Percentiles rank a stretch among this genome's conserved stretches.
Evolutionary conservation across 2,888 invertebrate species (phyloP).

Genomic region (Elegia similella): DNA sequence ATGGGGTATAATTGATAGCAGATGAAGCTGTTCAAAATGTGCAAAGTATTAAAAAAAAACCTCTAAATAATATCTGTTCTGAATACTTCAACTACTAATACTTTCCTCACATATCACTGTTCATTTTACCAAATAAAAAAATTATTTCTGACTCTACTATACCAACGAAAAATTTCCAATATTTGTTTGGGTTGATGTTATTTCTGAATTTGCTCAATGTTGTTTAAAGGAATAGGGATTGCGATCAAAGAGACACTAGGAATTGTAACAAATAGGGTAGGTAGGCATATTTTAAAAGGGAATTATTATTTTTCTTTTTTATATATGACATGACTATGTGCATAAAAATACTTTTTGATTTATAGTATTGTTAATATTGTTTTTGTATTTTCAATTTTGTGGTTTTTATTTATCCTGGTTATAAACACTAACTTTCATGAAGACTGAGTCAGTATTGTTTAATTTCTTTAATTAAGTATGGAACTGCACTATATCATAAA

Average conservation of each 20-base stretch:
- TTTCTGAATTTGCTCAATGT: slow-evolving; percentile 63
- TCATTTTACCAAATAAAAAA: slow-evolving; percentile 23
- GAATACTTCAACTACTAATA: not conserved
- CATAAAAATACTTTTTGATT: slow-evolving; percentile 25
- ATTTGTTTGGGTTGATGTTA: slow-evolving; percentile 18
- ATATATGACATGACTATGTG: slow-evolving; percentile 29
- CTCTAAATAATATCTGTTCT: not conserved
- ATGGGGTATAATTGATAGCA: not conserved
- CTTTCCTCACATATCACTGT: slow-evolving; percentile 21
- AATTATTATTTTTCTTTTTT: slow-evolving; percentile 35
- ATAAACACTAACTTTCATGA: slow-evolving; percentile 23
- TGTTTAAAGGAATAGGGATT: slow-evolving; percentile 41
- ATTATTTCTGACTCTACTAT: not conserved
- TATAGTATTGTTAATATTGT: not conserved
- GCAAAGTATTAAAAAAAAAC: not conserved
- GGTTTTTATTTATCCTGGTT: slow-evolving; percentile 8
- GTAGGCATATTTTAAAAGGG: slow-evolving; percentile 30
- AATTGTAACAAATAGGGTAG: slow-evolving; percentile 45
- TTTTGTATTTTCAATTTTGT: not conserved
- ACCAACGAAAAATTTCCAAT: not conserved
- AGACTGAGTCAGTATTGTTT: slow-evolving; percentile 31
- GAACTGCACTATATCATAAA: not conserved
- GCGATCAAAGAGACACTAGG: slow-evolving; percentile 39
- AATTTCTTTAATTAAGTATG: slow-evolving; percentile 9
- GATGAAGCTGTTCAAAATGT: not conserved